These are phyloP conservation scores for Ectemnius lituratus DNA, from an alignment of 2,888 invertebrate genomes.

Conservation along the genomic window DNA sequence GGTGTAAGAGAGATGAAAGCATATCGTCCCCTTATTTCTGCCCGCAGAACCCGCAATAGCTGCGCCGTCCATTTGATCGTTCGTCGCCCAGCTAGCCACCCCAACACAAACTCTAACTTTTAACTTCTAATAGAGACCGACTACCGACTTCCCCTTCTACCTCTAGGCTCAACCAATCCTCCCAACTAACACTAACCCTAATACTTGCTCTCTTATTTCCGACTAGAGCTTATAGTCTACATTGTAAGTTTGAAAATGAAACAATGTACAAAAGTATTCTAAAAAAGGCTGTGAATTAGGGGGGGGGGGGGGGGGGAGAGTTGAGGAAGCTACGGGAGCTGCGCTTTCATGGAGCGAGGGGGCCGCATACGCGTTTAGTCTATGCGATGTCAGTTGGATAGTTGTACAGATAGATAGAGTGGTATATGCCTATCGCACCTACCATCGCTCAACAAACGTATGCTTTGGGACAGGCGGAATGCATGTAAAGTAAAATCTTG, in stretches of 20 bases:
- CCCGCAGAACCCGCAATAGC: background rate
- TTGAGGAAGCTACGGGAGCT: too few relatives aligned
- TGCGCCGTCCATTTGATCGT: background rate
- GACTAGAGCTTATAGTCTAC: background rate
- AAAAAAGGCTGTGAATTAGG: too few relatives aligned
- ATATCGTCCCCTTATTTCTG: background rate
- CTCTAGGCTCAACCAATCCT: background rate
- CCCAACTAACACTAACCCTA: background rate
- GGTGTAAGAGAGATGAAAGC: background rate
- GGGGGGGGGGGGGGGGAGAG: too few relatives aligned
- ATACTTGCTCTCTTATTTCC: background rate
- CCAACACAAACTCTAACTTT: too few relatives aligned
- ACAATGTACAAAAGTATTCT: too few relatives aligned
- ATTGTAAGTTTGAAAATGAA: background rate
- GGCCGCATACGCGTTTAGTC: too few relatives aligned
- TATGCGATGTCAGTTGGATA: too few relatives aligned
- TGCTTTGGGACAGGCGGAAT: background rate
- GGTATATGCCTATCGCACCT: background rate
- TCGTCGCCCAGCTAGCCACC: background rate
- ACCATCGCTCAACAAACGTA: background rate
- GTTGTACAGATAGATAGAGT: too few relatives aligned
- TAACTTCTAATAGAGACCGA: too few relatives aligned
- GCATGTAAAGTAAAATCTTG: slow-evolving; percentile 12
- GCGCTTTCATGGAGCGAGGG: too few relatives aligned
- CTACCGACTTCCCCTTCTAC: background rate